A percentile compares a stretch with the other conserved stretches of the same genome.
These are phyloP conservation scores for Montifringilla adamsi DNA, from an alignment of 2,113 vertebrate species.

Conservation along the genomic window DNA sequence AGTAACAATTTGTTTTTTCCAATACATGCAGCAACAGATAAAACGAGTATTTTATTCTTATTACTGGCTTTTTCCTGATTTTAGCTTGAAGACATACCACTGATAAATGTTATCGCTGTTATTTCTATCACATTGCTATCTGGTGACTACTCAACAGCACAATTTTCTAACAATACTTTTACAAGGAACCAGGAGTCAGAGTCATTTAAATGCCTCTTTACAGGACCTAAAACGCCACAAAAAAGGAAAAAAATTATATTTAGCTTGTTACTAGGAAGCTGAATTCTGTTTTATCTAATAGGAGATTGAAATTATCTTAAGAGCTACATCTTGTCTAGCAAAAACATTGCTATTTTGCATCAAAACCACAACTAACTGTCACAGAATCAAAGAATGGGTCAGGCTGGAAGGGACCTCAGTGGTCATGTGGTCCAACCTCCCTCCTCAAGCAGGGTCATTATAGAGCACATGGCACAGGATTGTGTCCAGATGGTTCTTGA, in stretches of 20 bases:
- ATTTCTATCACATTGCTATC: not conserved
- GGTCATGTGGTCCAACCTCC: not conserved
- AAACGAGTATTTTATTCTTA: not conserved
- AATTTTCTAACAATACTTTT: not conserved
- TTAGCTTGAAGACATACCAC: not conserved
- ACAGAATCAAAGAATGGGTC: not conserved
- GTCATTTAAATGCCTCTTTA: not conserved
- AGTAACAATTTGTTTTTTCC: not conserved
- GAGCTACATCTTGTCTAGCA: not conserved
- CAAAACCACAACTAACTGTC: not conserved
- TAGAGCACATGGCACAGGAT: accelerated
- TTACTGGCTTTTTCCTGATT: not conserved
- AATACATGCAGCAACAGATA: not conserved
- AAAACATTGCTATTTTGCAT: not conserved
- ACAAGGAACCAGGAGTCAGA: not conserved
- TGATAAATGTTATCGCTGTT: not conserved
- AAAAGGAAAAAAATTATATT: not conserved
- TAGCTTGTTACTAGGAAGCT: not conserved
- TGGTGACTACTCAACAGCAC: not conserved
- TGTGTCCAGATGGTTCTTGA: not conserved
- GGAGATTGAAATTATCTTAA: not conserved
- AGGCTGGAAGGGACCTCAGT: not conserved
- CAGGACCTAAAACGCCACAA: not conserved
- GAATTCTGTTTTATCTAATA: not conserved
- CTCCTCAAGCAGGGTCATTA: not conserved